Conservation (phyloP, 23 tunicate genomes). For the Trididemnum miniatum region DNA sequence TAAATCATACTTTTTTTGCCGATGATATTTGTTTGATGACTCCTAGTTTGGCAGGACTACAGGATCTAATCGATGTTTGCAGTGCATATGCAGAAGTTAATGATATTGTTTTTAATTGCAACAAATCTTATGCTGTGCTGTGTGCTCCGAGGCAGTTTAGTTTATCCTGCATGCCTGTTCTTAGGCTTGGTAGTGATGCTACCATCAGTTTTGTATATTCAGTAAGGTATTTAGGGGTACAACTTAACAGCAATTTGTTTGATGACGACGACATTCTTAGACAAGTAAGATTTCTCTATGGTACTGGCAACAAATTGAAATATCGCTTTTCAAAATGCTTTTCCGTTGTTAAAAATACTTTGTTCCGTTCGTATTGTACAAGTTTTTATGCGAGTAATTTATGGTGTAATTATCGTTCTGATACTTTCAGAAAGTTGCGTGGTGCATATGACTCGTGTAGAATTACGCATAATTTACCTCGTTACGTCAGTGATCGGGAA, state of each 20-base stretch:
- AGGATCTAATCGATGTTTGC: background rate
- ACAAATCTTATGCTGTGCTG: background rate
- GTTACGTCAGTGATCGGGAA: no score
- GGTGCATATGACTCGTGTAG: no score
- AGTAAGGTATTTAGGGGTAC: background rate
- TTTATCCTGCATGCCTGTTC: background rate
- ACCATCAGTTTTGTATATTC: no score
- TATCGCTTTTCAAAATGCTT: no score
- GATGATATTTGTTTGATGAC: slow-evolving; percentile 1
- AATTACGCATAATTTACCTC: no score
- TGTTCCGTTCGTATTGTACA: no score
- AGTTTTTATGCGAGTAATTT: no score
- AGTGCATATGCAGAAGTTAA: background rate
- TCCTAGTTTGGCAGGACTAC: slow-evolving; percentile 1
- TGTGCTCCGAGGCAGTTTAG: background rate
- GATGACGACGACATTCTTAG: background rate
- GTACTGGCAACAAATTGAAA: no score
- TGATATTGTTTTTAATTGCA: slow-evolving; percentile 5
- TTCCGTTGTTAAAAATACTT: no score
- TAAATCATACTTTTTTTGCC: background rate
- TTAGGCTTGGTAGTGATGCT: background rate
- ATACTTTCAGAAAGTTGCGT: no score
- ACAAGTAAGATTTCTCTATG: background rate
- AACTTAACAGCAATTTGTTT: background rate
- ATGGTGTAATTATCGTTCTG: no score